Percentiles rank a stretch among this genome's conserved stretches.
phyloP scores from a whole-genome alignment of 2,888 invertebrate genomes.

The Podotricha telesiphe region DNA sequence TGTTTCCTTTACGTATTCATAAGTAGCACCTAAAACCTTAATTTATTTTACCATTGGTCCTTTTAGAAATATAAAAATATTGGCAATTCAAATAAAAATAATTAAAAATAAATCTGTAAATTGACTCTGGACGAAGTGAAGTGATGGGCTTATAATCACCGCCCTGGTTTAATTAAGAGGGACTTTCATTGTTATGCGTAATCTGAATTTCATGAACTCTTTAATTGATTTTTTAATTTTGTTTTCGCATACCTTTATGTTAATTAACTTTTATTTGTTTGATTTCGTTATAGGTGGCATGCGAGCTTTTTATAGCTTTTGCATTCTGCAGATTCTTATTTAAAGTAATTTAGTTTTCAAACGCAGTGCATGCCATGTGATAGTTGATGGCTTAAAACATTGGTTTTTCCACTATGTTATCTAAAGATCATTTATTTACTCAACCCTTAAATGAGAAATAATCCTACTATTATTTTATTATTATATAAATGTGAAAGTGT shows the following conservation, averaged over 20 bases:
- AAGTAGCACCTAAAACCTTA: no score
- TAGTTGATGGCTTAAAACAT: no score
- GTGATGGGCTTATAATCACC: neutral
- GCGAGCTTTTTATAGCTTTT: neutral
- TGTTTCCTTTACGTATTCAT: no score
- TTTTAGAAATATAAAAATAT: neutral
- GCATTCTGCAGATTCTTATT: neutral
- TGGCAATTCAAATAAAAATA: neutral
- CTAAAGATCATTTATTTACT: no score
- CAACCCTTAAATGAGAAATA: no score
- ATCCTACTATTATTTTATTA: no score
- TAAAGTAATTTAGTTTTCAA: no score
- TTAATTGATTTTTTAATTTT: conserved; percentile 21
- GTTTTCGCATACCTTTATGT: conserved; percentile 3
- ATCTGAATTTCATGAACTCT: conserved; percentile 22
- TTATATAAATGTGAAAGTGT: no score
- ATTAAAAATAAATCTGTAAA: neutral
- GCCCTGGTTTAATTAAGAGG: conserved; percentile 21
- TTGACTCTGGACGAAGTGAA: neutral
- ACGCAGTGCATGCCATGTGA: no score
- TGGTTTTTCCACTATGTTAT: no score
- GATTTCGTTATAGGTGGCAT: neutral
- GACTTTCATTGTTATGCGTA: conserved; percentile 17
- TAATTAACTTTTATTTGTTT: neutral
- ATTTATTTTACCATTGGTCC: no score